These are phyloP conservation scores for Ciona savignyi DNA, from an alignment of 23 tunicate species.

Conservation along the genomic window DNA sequence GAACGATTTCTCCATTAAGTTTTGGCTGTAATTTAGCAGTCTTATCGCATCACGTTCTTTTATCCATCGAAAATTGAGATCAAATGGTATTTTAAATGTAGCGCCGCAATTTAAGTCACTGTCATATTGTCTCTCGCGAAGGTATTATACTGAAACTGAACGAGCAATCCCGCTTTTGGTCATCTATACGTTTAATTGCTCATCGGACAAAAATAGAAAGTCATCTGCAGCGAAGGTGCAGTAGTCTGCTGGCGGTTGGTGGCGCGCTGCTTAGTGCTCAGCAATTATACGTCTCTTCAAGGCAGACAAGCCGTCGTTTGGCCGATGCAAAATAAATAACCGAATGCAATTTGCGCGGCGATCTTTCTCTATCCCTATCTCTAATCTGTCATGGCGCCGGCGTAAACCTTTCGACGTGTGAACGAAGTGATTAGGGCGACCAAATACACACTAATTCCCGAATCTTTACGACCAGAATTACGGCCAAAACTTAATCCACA, in stretches of 20 bases:
- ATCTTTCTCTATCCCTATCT: neutral
- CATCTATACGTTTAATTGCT: neutral
- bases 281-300: neutral
- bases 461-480: too few species aligned
- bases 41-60: too few species aligned
- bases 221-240: neutral
- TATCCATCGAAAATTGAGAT: too few species aligned
- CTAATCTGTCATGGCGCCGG: neutral
- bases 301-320: neutral
- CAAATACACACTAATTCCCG: neutral
- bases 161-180: neutral
- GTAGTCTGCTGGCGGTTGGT: neutral
- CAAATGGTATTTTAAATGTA: too few species aligned
- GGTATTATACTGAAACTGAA: too few species aligned
- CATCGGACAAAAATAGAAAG: neutral
- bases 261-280: neutral
- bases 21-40: too few species aligned
- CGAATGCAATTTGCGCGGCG: neutral
- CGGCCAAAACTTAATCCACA: too few species aligned
- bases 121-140: too few species aligned
- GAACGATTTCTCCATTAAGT: too few species aligned
- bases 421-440: neutral
- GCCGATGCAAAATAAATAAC: neutral
- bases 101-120: too few species aligned
- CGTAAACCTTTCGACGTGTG: neutral